Evolutionary conservation across 1,140 invertebrate species (phyloP).

Genomic region (Plodia interpunctella): DNA sequence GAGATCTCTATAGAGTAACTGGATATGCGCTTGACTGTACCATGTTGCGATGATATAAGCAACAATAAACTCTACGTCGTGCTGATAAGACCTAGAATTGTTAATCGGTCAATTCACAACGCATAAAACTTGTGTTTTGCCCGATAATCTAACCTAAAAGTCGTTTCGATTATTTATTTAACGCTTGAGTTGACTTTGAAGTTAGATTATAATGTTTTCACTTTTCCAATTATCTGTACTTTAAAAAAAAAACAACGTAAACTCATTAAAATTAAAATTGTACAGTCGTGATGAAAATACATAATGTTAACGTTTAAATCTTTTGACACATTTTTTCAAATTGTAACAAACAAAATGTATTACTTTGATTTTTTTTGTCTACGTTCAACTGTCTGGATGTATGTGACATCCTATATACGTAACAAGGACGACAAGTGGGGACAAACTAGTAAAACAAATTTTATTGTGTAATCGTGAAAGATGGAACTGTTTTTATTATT

Average conservation of each 20-base stretch:
- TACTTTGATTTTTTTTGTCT: background rate
- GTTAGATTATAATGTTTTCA: background rate
- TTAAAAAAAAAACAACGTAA: conserved; percentile 1
- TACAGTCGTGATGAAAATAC: background rate
- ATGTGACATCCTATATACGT: conserved; percentile 8
- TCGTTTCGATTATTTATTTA: conserved; percentile 15
- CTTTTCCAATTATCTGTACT: background rate
- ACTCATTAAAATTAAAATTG: conserved; percentile 6
- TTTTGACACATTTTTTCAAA: background rate
- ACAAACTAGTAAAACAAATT: conserved; percentile 69
- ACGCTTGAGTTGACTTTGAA: conserved; percentile 27
- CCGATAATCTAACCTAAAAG: conserved; percentile 9
- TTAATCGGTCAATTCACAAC: background rate
- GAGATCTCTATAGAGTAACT: no score
- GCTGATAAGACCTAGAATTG: conserved; percentile 39
- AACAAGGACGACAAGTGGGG: conserved; percentile 43
- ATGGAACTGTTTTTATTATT: conserved; percentile 77
- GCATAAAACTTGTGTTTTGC: background rate
- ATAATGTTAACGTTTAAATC: background rate
- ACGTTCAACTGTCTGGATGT: background rate
- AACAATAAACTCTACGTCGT: conserved; percentile 25
- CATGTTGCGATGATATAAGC: background rate
- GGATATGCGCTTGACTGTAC: background rate
- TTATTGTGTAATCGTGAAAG: conserved; percentile 73
- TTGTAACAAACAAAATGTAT: background rate